These are phyloP conservation scores for Steinernema khuongi DNA, from an alignment of 1,140 invertebrate genomes.

Conservation along the genomic window DNA sequence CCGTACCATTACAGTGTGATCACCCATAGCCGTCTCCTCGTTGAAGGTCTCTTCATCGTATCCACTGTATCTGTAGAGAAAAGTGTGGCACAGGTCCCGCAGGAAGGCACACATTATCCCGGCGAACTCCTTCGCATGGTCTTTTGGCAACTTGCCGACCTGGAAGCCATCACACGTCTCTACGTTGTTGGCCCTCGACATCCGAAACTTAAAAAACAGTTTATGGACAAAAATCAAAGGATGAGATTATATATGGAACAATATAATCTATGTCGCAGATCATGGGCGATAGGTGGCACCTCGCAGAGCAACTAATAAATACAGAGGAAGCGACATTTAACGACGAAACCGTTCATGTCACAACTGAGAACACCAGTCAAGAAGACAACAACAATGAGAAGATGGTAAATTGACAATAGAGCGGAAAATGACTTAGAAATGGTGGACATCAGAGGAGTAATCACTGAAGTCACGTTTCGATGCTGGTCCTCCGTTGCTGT, in stretches of 20 bases:
- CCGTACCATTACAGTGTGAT: neutral
- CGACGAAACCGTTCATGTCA: neutral
- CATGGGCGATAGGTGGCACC: conserved; percentile 1
- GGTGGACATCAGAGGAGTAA: conserved; percentile 38
- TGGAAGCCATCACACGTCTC: neutral
- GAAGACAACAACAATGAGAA: neutral
- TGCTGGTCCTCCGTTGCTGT: conserved; percentile 46
- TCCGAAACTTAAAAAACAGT: neutral
- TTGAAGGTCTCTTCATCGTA: conserved; percentile 17
- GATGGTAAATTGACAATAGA: neutral
- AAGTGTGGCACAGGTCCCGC: conserved; percentile 12
- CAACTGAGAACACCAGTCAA: neutral
- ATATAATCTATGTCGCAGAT: conserved; percentile 19
- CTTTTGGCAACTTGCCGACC: conserved; percentile 17
- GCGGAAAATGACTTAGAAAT: conserved; percentile 18
- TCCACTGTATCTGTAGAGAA: conserved; percentile 15
- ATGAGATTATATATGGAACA: neutral
- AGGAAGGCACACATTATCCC: conserved; percentile 10
- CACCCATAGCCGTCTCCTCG: neutral
- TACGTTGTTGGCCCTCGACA: neutral
- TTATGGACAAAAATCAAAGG: neutral
- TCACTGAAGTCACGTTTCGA: conserved; percentile 49
- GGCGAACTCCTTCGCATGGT: neutral
- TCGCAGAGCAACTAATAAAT: conserved; percentile 8
- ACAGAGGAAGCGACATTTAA: neutral